Conservation (phyloP, 2,888 invertebrate genomes). For the Orthosia gracilis region DNA sequence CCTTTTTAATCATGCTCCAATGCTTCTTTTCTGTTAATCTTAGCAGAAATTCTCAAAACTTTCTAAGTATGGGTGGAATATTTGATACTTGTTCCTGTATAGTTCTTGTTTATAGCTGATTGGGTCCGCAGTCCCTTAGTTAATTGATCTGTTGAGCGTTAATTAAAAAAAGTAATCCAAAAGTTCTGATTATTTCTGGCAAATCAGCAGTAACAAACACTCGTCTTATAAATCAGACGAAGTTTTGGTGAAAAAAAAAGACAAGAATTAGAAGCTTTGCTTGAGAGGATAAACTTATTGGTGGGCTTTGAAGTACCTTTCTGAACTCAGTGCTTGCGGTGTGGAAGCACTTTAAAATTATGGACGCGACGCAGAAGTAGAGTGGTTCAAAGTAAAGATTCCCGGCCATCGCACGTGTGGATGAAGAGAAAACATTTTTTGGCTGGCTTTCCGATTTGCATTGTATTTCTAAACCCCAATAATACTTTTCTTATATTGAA, state of each 20-base stretch:
- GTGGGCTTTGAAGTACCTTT: not conserved
- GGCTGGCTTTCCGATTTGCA: not conserved
- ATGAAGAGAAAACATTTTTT: not conserved
- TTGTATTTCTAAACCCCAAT: not conserved
- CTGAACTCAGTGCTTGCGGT: not conserved
- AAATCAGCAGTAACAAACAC: not conserved
- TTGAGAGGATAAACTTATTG: not conserved
- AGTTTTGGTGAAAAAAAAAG: not conserved
- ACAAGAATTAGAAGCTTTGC: not conserved
- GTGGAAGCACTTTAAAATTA: not conserved
- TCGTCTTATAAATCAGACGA: not conserved
- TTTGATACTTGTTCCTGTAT: slow-evolving; percentile 43
- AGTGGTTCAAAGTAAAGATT: not conserved
- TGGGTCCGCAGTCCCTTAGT: not conserved
- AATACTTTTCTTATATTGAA: not conserved
- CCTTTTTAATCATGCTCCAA: slow-evolving; percentile 60
- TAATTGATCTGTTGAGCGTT: not conserved
- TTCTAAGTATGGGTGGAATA: slow-evolving; percentile 35
- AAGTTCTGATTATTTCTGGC: not conserved
- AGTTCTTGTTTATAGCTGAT: slow-evolving; percentile 15
- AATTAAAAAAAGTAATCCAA: slow-evolving; percentile 4
- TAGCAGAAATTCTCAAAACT: slow-evolving; percentile 36
- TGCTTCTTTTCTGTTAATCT: slow-evolving; percentile 35
- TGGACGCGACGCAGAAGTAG: too few relatives aligned
- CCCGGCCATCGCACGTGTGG: too few relatives aligned